A percentile compares a stretch with the other conserved stretches of the same genome.
Evolutionary conservation across 2,888 invertebrate genomes (phyloP).

Genomic region (Caenorhabditis doughertyi): DNA sequence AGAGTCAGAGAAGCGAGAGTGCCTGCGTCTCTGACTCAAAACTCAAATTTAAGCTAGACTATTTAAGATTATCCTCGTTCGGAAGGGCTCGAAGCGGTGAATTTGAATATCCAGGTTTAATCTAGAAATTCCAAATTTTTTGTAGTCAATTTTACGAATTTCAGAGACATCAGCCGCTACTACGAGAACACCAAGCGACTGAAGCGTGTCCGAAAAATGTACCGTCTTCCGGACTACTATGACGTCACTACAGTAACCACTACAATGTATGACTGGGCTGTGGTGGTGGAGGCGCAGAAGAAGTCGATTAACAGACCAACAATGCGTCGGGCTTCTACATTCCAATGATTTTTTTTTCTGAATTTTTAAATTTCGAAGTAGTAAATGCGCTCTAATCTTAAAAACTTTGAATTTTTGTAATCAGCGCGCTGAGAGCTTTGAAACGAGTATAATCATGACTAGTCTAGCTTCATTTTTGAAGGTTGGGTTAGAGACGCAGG

Average conservation of each 20-base stretch:
- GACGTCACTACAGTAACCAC: conserved; percentile 78
- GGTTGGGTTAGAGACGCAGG: no score
- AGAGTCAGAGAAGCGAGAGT: no score
- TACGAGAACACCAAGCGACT: conserved; percentile 78
- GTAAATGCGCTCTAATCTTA: not conserved
- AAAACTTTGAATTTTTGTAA: not conserved
- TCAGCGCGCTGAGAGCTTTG: not conserved
- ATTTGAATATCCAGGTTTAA: no score
- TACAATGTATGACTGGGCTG: conserved; percentile 80
- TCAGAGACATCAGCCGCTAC: conserved; percentile 78
- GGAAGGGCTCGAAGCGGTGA: no score
- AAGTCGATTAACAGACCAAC: conserved; percentile 66
- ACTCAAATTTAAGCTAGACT: no score
- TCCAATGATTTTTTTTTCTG: conserved; percentile 10
- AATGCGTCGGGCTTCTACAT: conserved; percentile 61
- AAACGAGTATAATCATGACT: no score
- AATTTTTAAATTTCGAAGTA: no score
- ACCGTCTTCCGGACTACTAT: conserved; percentile 79
- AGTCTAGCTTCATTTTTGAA: no score
- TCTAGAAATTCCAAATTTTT: no score
- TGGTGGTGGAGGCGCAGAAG: conserved; percentile 76
- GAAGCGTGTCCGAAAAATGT: conserved; percentile 80
- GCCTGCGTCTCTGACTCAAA: no score
- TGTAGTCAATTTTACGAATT: no score
- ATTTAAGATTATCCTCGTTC: no score